Base-by-base conservation (phyloP, 2,888 invertebrate species). In the Nysson spinosus region DNA sequence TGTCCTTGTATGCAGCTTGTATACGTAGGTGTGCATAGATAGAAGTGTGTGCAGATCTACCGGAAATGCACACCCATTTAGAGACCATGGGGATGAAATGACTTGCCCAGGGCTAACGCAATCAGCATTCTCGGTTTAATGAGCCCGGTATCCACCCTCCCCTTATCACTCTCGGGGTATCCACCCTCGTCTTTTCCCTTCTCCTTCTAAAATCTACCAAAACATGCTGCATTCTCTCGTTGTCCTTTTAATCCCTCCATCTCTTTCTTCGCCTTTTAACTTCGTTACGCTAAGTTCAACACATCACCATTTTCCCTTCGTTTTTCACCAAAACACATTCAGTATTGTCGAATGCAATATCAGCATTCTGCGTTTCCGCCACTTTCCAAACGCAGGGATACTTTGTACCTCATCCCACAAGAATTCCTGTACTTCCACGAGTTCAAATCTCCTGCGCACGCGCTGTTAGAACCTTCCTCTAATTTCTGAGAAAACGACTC, bases 61-160 rank as follows among this genome's bases (percentile, higher is more conserved):
- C 70, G 72, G 68, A 79, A 75, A 78, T 76, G 70, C 75, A 72
- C 61, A 70, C 72, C 75, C 79, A 75, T 83, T 80, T 82, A 78
- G 75, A 72, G 77, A 70, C 64, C 66, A 67, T 71, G 72, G 71
- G 72, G 62, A 63, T 50, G 77, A 70, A 71, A 76, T 73, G 76
- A 76, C 75, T 78, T 57, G 76, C 72, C 72, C 70, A 69, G 63
- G 77, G 78, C 77, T 83, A 84, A 84, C 78, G 82, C 82, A 84
- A 84, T 84, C 84, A 84, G 84, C 84, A 83, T 84, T 84, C 84
- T 81, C 71, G 67, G 78, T 83, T 83, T 84, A 84, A 84, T 83
- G 84, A 84, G 84, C 82, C 80, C 73, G 70, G 71, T 77, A 80
- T 79, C 70, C 76, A 52, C 58, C 65, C 62, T 46, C 72, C 42